Conservation (phyloP, 2,797 vertebrate genomes). For the Valencia hispanica region DNA sequence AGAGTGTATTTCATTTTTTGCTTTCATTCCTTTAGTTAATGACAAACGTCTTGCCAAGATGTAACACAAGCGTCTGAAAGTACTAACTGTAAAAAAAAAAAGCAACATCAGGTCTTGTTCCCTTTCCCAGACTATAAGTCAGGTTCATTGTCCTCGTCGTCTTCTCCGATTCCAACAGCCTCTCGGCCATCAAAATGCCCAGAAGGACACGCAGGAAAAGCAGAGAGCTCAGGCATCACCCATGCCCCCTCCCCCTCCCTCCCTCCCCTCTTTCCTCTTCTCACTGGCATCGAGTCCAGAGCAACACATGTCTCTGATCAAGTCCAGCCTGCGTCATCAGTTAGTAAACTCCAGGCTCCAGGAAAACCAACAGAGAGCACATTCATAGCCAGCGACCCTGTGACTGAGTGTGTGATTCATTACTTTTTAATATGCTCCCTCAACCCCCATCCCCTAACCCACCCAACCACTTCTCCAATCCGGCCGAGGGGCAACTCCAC, state of each 20-base stretch:
- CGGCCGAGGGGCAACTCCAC: slow-evolving; percentile 73
- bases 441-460: slow-evolving; percentile 65
- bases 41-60: slow-evolving; percentile 24
- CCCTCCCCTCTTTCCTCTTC: slow-evolving; percentile 63
- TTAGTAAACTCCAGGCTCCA: slow-evolving; percentile 86
- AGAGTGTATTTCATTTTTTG: neutral
- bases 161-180: slow-evolving; percentile 50
- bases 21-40: neutral
- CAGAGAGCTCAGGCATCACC: slow-evolving; percentile 67
- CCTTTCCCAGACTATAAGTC: slow-evolving; percentile 66
- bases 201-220: slow-evolving; percentile 68
- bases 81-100: slow-evolving; percentile 50
- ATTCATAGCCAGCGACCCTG: slow-evolving; percentile 85
- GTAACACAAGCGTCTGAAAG: slow-evolving; percentile 65
- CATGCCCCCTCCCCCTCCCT: slow-evolving; percentile 37
- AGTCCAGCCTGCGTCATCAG: slow-evolving; percentile 86
- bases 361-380: slow-evolving; percentile 87
- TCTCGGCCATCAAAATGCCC: slow-evolving; percentile 66
- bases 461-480: slow-evolving; percentile 74
- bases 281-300: slow-evolving; percentile 79
- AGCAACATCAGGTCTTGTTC: slow-evolving; percentile 71
- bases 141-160: slow-evolving; percentile 65
- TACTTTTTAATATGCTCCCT: slow-evolving; percentile 82
- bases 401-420: slow-evolving; percentile 87
- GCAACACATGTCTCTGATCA: slow-evolving; percentile 87